Conservation (phyloP, 2,797 vertebrate genomes). For the Pantherophis vulpinus region DNA sequence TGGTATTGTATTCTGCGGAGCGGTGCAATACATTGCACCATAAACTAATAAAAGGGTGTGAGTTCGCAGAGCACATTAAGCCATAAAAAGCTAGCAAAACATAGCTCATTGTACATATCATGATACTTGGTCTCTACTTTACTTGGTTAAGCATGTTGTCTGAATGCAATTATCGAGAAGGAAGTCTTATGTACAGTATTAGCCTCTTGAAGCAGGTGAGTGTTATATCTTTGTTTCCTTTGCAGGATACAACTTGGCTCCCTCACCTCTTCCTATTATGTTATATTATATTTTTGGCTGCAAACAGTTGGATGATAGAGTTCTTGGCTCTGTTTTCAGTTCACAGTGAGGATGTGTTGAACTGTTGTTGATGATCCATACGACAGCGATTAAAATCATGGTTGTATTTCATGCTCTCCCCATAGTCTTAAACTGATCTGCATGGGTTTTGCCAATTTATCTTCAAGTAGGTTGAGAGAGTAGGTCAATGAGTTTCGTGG, state of each 20-base stretch:
- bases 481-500: background rate
- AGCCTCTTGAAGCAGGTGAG: background rate
- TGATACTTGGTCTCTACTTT: background rate
- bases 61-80: background rate
- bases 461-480: background rate
- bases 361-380: background rate
- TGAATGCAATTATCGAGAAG: background rate
- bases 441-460: background rate
- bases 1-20: background rate
- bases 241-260: background rate
- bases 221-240: background rate
- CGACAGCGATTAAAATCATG: background rate
- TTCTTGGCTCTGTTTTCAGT: background rate
- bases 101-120: background rate
- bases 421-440: background rate
- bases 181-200: background rate
- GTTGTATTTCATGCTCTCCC: background rate
- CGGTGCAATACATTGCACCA: background rate
- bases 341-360: background rate
- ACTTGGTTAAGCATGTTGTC: background rate
- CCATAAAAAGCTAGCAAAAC: background rate
- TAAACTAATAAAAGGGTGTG: background rate
- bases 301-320: background rate
- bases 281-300: background rate
- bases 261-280: background rate